A percentile compares a stretch with the other conserved stretches of the same genome.
phyloP scores from a whole-genome alignment of 2,113 vertebrate species.

The Pungitius pungitius region DNA sequence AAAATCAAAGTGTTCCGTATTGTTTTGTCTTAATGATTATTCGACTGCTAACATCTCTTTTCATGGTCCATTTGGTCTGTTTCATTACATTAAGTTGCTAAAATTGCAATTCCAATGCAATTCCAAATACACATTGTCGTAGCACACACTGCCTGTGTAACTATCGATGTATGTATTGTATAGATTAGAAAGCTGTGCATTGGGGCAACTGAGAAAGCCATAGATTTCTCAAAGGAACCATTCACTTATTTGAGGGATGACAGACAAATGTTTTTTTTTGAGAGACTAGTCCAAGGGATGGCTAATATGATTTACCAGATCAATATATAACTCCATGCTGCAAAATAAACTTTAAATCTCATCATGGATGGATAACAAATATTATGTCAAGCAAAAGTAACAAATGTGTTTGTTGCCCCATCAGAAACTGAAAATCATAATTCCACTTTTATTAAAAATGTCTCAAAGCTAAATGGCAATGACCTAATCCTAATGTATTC shows the following conservation, averaged over 20 bases:
- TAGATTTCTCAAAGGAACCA: constrained; percentile 66
- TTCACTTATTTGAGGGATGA: constrained; percentile 63
- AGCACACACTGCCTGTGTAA: constrained; percentile 2
- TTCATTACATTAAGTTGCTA: too few relatives aligned
- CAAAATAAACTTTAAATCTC: constrained; percentile 72
- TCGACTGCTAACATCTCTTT: too few relatives aligned
- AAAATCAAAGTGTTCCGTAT: too few relatives aligned
- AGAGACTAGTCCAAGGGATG: constrained; percentile 40
- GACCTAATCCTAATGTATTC: not conserved
- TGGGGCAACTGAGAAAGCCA: constrained; percentile 57
- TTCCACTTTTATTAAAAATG: constrained; percentile 10
- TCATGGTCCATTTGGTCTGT: too few relatives aligned
- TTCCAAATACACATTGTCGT: constrained; percentile 11
- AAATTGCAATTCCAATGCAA: too few relatives aligned
- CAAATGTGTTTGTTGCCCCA: constrained; percentile 72
- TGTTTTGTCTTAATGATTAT: too few relatives aligned
- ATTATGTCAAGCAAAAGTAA: constrained; percentile 62
- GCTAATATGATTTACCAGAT: constrained; percentile 64
- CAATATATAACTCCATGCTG: constrained; percentile 68
- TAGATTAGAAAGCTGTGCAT: constrained; percentile 37
- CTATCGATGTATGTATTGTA: constrained; percentile 50
- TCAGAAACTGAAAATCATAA: constrained; percentile 22
- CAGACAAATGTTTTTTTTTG: constrained; percentile 46
- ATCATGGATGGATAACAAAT: constrained; percentile 50
- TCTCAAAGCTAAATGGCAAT: not conserved